A percentile compares a stretch with the other conserved stretches of the same genome.
Conservation (phyloP, 2,888 invertebrate genomes). For the Slavum lentiscoides region DNA sequence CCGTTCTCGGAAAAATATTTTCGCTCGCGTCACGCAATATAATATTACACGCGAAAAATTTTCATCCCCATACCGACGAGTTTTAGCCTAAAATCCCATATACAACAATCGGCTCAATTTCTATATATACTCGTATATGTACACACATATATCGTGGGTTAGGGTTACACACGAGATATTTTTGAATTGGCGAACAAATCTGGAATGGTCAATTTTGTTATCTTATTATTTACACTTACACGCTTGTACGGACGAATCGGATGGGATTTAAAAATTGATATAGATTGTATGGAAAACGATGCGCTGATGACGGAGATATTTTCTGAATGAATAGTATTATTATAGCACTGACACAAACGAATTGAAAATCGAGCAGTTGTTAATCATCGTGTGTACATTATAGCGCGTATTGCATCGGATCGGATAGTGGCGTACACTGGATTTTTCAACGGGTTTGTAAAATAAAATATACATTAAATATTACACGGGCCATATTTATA, state of each 20-base stretch:
- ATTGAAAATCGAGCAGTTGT: too few species aligned
- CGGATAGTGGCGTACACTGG: too few species aligned
- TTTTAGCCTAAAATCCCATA: background rate
- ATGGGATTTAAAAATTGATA: constrained; percentile 9
- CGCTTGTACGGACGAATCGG: background rate
- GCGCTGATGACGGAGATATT: background rate
- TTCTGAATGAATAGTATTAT: background rate
- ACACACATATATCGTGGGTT: too few species aligned
- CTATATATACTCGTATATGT: background rate
- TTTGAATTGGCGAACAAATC: too few species aligned
- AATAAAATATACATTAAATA: too few species aligned
- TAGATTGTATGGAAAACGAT: background rate
- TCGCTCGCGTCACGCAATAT: background rate
- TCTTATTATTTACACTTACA: too few species aligned
- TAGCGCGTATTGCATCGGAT: too few species aligned
- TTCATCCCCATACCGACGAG: background rate
- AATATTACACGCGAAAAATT: background rate
- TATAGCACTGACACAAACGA: background rate
- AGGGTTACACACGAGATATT: too few species aligned
- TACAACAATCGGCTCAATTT: background rate
- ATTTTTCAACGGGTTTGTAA: too few species aligned
- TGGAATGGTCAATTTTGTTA: too few species aligned
- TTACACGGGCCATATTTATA: too few species aligned
- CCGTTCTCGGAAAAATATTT: background rate
- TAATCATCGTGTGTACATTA: too few species aligned